These are phyloP conservation scores for Cordilura impudica DNA, from an alignment of 2,888 invertebrate species.

Conservation along the genomic window DNA sequence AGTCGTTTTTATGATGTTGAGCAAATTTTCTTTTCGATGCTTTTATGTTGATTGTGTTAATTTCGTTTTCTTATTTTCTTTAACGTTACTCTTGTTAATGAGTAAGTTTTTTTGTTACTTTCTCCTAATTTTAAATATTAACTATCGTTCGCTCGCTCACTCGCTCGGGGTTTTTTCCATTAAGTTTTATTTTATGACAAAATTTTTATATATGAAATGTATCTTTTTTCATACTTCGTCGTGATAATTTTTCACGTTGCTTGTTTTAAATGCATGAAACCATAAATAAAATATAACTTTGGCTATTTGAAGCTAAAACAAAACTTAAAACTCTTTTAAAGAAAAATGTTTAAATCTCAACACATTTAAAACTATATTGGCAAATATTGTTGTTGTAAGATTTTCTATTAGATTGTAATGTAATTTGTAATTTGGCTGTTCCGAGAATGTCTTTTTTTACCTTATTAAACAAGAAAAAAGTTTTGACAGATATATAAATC, in stretches of 20 bases:
- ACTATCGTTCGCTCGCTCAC: conserved; percentile 64
- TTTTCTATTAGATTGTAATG: too few relatives aligned
- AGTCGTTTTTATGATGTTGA: conserved; percentile 29
- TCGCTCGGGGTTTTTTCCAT: conserved; percentile 59
- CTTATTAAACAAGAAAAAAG: too few relatives aligned
- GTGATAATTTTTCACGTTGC: not conserved
- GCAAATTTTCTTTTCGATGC: conserved; percentile 25
- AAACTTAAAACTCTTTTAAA: too few relatives aligned
- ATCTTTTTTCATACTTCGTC: not conserved
- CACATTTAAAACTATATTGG: too few relatives aligned
- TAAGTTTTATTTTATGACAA: conserved; percentile 1
- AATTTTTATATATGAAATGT: conserved; percentile 27
- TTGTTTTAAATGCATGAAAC: conserved; percentile 3
- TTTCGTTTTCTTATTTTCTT: conserved; percentile 6
- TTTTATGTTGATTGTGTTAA: conserved; percentile 33
- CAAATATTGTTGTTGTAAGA: too few relatives aligned
- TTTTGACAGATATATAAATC: too few relatives aligned
- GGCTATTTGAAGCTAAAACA: too few relatives aligned
- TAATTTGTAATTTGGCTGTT: too few relatives aligned
- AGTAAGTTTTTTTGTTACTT: conserved; percentile 23
- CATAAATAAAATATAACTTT: not conserved
- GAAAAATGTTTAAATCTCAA: too few relatives aligned
- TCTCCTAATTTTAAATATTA: conserved; percentile 30
- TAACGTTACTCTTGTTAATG: conserved; percentile 22
- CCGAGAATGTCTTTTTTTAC: too few relatives aligned